Percentiles rank a stretch among this genome's conserved stretches.
Evolutionary conservation across 2,113 vertebrate species (phyloP).

Genomic region (Sisor rabdophorus): DNA sequence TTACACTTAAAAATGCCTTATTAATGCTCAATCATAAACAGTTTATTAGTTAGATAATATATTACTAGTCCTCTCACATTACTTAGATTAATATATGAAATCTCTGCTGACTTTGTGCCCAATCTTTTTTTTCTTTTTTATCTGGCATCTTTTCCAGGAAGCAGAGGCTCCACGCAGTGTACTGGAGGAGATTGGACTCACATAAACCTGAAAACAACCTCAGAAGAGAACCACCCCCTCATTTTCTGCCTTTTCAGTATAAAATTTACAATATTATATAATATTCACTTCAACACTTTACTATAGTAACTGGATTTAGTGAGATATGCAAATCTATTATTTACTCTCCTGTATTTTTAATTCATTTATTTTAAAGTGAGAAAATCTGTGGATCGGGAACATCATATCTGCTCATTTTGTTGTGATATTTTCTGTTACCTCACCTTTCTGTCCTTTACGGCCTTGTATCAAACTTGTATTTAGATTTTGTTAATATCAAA

Average conservation of each 20-base stretch:
- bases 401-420: background rate
- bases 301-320: background rate
- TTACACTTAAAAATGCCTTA: too few relatives aligned
- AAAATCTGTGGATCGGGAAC: background rate
- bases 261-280: background rate
- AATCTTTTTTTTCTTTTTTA: too few relatives aligned
- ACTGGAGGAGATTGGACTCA: slow-evolving; percentile 96
- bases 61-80: too few relatives aligned
- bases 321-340: background rate
- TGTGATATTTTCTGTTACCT: slow-evolving; percentile 17
- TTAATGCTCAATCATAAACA: too few relatives aligned
- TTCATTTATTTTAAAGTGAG: background rate
- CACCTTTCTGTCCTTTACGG: slow-evolving; percentile 39
- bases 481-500: background rate
- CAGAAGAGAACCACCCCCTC: background rate
- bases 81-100: background rate
- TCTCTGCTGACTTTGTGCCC: background rate
- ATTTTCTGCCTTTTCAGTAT: slow-evolving; percentile 26
- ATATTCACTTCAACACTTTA: slow-evolving; percentile 1
- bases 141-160: slow-evolving; percentile 75
- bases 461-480: slow-evolving; percentile 29
- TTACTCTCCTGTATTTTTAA: background rate
- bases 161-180: slow-evolving; percentile 95
- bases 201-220: slow-evolving; percentile 68
- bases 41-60: too few relatives aligned